Conservation (phyloP, 2,888 invertebrate genomes). For the Ptychoptera albimana region DNA sequence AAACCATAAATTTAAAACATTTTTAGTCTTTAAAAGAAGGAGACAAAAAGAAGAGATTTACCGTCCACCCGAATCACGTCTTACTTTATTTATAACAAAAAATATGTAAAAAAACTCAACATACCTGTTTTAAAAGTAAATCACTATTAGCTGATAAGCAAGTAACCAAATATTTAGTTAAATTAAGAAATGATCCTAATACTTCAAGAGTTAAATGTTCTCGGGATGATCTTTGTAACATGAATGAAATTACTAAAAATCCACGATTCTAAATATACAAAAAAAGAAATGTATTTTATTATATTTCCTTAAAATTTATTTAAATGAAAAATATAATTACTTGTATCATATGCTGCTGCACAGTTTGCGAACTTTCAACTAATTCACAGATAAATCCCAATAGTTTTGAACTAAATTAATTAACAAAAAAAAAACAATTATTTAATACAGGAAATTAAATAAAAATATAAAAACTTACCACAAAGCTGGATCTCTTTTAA, state of each 20-base stretch:
- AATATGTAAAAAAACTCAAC: slow-evolving; percentile 8
- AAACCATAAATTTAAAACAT: too few relatives aligned
- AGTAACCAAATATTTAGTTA: slow-evolving; percentile 85
- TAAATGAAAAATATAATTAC: slow-evolving; percentile 2
- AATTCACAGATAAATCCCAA: slow-evolving; percentile 95
- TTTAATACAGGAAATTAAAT: slow-evolving; percentile 2
- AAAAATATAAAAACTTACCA: slow-evolving; percentile 45
- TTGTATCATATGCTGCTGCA: slow-evolving; percentile 98
- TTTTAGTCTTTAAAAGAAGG: too few relatives aligned
- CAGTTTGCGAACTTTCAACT: slow-evolving; percentile 90
- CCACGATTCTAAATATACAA: slow-evolving; percentile 55
- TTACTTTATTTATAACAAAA: too few relatives aligned
- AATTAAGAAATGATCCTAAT: slow-evolving; percentile 75
- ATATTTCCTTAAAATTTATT: background rate
- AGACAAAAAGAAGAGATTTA: too few relatives aligned
- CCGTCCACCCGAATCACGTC: too few relatives aligned
- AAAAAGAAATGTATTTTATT: background rate
- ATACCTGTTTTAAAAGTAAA: slow-evolving; percentile 80
- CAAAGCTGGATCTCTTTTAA: slow-evolving; percentile 72
- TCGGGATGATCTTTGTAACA: slow-evolving; percentile 82
- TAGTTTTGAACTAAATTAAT: slow-evolving; percentile 66
- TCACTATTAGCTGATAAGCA: slow-evolving; percentile 87
- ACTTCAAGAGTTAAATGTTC: slow-evolving; percentile 92
- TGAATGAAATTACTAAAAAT: slow-evolving; percentile 93
- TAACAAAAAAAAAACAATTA: slow-evolving; percentile 7